Base-by-base conservation (phyloP, 2,113 vertebrate genomes). In the Hypanus sabinus region DNA sequence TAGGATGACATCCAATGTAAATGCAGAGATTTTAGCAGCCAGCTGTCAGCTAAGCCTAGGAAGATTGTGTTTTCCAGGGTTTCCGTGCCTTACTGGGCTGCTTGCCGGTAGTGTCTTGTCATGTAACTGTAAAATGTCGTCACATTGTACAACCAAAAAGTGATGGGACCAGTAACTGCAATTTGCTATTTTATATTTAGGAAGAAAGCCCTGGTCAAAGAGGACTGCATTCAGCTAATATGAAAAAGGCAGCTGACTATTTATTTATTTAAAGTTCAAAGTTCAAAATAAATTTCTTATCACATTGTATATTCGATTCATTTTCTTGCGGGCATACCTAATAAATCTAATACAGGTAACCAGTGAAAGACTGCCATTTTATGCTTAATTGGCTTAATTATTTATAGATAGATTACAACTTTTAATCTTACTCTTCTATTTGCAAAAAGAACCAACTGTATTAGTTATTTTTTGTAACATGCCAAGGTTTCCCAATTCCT, bases 51-150 rank as follows among this genome's bases (percentile, higher is more conserved):
- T 95, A 95, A 95, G 94, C 95, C 94, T 94, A 16, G 71, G 36
- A 94, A 95, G 68, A 71, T 95, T 96, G 95, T 95, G 95, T 95
- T 96, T 96, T 95, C 95, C 96, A 94, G 57, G 57, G 60, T 88
- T 95, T 94, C 96, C 95, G 95, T 95, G 94, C 95, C 95, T 95
- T 95, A 94, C 95, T 95, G 95, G 96, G 95, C 95, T 95, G 94
- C 73, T 94, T 96, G 96, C 96, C 96, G 97, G 94, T 80, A 94
- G 95, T 76, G 95, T 94, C 94, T 95, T 95, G 96, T 96, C 96
- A 96, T 95, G 91, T 95, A 94, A 90, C 85, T 68, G 57, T 65
- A 65, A 90, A 87, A 46, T 46, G 60, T 65, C 60, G 65, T 90
- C 85, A 90, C 60, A 18, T 11, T 90, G 60, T n/a, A 16, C 30